A percentile compares a stretch with the other conserved stretches of the same genome.
These are phyloP conservation scores for Loriculus beryllinus DNA, from an alignment of 2,797 vertebrate species.

Conservation along the genomic window DNA sequence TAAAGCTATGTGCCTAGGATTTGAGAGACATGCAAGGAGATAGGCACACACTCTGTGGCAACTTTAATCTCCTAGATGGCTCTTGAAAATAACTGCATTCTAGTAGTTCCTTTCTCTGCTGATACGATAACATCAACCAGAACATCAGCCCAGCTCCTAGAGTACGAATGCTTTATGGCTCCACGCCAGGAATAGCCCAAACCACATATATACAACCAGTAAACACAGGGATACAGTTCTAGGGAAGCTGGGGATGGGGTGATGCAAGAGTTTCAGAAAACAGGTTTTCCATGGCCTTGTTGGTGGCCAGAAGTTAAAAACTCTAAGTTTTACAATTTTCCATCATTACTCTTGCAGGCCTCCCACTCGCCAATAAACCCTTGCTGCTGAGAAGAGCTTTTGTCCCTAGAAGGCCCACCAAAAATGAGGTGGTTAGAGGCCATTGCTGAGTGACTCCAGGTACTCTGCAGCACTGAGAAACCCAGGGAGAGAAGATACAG, in stretches of 20 bases:
- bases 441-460: neutral
- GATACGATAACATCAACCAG: neutral
- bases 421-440: neutral
- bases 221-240: neutral
- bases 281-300: rapidly evolving
- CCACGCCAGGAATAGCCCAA: neutral
- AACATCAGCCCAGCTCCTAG: neutral
- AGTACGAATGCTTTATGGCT: neutral
- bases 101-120: neutral
- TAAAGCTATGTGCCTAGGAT: neutral
- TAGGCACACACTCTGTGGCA: neutral
- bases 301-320: neutral
- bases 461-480: neutral
- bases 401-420: neutral
- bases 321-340: neutral
- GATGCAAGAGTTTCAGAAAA: neutral
- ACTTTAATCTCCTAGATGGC: neutral
- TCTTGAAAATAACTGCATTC: conserved; percentile 1
- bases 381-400: neutral
- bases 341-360: neutral
- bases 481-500: neutral
- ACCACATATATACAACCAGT: rapidly evolving
- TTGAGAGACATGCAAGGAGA: neutral
- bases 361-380: neutral
- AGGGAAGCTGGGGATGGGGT: neutral